Conservation (phyloP, 2,797 vertebrate genomes). For the Hylomyscus alleni region DNA sequence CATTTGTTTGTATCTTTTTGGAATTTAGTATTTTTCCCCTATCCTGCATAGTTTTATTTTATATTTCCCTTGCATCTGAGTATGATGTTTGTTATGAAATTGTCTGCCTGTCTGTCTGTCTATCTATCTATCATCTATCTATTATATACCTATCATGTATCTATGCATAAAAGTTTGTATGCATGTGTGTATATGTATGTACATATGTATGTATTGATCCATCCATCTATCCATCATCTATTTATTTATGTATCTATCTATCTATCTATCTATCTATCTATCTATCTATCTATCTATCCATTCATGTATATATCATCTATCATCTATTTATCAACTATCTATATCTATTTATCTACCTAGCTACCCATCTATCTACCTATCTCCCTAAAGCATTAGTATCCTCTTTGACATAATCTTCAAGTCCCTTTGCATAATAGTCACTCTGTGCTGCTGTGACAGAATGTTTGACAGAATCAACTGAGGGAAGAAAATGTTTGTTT, state of each 20-base stretch:
- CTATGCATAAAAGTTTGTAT: too few species aligned
- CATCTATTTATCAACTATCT: not conserved
- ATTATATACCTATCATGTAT: not conserved
- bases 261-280: not conserved
- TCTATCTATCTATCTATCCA: not conserved
- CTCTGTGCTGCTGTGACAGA: not conserved
- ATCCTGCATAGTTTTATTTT: not conserved
- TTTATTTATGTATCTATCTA: not conserved
- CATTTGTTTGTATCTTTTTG: not conserved
- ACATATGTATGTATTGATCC: not conserved
- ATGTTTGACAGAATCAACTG: not conserved
- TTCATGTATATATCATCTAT: not conserved
- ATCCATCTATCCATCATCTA: not conserved
- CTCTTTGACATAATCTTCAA: not conserved
- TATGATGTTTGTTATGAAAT: constrained; percentile 22
- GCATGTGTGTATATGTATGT: too few species aligned
- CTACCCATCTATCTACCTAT: not conserved
- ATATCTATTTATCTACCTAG: not conserved
- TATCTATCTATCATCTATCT: not conserved
- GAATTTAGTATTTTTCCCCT: not conserved
- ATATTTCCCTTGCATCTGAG: not conserved
- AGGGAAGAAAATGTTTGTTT: not conserved
- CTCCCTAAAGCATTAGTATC: not conserved
- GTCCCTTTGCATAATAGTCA: not conserved
- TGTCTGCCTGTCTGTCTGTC: not conserved